Percentiles rank a stretch among this genome's conserved stretches.
These are phyloP conservation scores for Chaunax sp. DNA, from an alignment of 2,797 vertebrate genomes.

Conservation along the genomic window DNA sequence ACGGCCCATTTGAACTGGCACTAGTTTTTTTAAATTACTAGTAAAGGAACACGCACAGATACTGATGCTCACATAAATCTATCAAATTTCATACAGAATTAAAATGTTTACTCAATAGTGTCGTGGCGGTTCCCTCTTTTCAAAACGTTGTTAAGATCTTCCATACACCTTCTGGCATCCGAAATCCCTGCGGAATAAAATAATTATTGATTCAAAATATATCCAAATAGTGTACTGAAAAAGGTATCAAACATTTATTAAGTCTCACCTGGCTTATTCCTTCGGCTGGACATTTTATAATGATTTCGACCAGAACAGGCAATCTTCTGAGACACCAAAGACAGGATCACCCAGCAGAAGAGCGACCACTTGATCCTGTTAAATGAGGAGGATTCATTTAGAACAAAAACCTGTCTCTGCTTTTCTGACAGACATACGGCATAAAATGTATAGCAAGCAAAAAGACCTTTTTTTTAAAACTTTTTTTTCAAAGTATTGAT, in stretches of 20 bases:
- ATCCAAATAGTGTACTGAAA: too few relatives aligned
- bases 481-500: too few relatives aligned
- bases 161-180: accelerated
- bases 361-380: slow-evolving; percentile 37
- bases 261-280: too few relatives aligned
- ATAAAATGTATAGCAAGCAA: too few relatives aligned
- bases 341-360: slow-evolving; percentile 21
- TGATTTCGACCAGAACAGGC: too few relatives aligned
- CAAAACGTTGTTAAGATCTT: accelerated
- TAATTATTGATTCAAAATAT: background rate
- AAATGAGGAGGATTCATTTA: background rate
- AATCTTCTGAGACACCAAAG: background rate
- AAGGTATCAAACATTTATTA: too few relatives aligned
- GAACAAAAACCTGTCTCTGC: background rate
- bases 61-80: background rate
- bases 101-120: background rate
- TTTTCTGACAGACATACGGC: background rate
- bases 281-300: too few relatives aligned
- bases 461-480: too few relatives aligned
- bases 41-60: background rate
- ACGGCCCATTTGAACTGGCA: too few relatives aligned
- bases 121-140: accelerated
- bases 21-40: too few relatives aligned
- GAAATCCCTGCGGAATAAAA: accelerated
- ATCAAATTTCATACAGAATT: background rate